A percentile compares a stretch with the other conserved stretches of the same genome.
phyloP scores from a whole-genome alignment of 2,888 invertebrate genomes.

The Diploptera punctata region DNA sequence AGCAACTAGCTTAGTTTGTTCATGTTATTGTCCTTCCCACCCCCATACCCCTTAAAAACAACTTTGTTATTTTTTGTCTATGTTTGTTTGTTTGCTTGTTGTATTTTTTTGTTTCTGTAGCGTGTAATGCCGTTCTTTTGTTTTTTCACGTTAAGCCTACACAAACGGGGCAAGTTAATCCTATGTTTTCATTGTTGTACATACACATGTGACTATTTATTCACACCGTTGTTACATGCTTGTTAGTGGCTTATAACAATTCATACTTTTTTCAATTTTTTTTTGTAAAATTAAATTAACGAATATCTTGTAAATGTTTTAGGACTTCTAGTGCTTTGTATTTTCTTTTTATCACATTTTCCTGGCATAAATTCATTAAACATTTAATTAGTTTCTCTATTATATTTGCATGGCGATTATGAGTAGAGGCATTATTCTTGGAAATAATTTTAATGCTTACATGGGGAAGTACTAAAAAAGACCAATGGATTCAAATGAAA shows the following conservation, averaged over 20 bases:
- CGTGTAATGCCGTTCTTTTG: not conserved
- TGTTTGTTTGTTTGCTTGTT: slow-evolving; percentile 21
- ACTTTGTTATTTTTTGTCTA: slow-evolving; percentile 4
- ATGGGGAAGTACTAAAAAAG: no score
- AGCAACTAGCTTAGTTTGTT: slow-evolving; percentile 3
- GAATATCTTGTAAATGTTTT: slow-evolving; percentile 6
- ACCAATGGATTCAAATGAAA: no score
- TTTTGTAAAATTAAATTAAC: not conserved
- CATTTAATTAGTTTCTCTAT: slow-evolving; percentile 11
- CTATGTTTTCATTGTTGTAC: slow-evolving; percentile 3
- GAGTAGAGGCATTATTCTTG: no score
- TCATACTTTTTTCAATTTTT: not conserved
- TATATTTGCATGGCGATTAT: not conserved
- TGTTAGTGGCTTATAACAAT: not conserved
- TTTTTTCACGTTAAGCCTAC: slow-evolving; percentile 12
- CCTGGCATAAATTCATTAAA: not conserved
- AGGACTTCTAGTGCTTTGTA: not conserved
- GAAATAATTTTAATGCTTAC: no score
- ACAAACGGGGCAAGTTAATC: not conserved
- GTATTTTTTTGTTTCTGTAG: not conserved
- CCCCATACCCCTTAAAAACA: slow-evolving; percentile 1
- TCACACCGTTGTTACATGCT: not conserved
- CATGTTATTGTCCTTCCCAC: not conserved
- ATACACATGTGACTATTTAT: not conserved
- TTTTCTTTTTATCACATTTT: not conserved